phyloP scores from a whole-genome alignment of 2,797 vertebrate genomes.

The Enteromius anoplus region DNA sequence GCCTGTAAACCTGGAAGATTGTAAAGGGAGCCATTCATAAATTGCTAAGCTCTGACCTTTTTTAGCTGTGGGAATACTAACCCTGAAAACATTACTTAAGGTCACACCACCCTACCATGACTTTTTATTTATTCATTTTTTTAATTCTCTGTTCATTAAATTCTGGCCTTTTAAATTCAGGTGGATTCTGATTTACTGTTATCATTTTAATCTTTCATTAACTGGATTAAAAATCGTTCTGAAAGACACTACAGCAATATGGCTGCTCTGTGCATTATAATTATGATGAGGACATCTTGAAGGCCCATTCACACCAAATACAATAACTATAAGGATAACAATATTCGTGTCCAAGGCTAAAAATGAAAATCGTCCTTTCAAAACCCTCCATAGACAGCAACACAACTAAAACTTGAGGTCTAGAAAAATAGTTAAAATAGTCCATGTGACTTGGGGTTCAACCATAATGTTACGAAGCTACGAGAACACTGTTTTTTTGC shows the following conservation, averaged over 20 bases:
- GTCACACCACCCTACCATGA: neutral
- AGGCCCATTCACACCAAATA: neutral
- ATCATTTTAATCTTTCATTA: neutral
- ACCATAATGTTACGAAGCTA: neutral
- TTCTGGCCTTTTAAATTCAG: neutral
- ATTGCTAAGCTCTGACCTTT: neutral
- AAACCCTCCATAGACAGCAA: neutral
- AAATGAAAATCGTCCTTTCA: neutral
- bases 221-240: neutral
- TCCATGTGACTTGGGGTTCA: neutral
- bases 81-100: neutral
- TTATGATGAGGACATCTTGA: neutral
- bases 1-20: neutral
- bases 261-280: neutral
- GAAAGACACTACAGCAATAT: neutral
- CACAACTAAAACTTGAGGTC: neutral
- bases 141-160: too few relatives aligned
- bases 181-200: neutral
- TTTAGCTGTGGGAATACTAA: neutral
- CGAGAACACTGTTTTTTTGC: neutral
- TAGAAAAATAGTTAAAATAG: too few relatives aligned
- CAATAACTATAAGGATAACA: neutral
- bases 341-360: neutral
- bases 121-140: neutral
- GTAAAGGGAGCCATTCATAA: neutral